A percentile compares a stretch with the other conserved stretches of the same genome.
Evolutionary conservation across 2,797 vertebrate species (phyloP).

Genomic region (Pseudotriccus pelzelni): DNA sequence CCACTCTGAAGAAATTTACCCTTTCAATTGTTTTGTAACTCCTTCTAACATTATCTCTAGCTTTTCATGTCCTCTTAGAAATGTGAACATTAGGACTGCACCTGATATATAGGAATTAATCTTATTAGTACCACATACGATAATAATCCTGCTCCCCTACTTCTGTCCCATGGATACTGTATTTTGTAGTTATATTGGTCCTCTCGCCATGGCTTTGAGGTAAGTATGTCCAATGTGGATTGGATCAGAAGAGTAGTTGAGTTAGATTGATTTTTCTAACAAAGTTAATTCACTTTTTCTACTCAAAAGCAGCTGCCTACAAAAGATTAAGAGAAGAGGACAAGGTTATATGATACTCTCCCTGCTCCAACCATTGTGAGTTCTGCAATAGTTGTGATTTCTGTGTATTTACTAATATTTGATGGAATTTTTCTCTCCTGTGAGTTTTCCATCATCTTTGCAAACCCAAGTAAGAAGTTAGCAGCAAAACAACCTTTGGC

Average conservation of each 20-base stretch:
- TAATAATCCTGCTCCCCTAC: background rate
- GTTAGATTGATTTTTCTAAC: background rate
- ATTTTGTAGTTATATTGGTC: background rate
- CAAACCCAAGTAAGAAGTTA: background rate
- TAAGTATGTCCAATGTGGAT: background rate
- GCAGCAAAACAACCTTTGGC: background rate
- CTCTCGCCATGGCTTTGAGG: background rate
- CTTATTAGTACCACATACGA: background rate
- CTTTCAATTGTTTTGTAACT: background rate
- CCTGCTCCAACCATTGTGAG: background rate
- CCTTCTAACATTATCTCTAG: background rate
- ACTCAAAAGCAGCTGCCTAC: background rate
- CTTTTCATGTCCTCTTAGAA: background rate
- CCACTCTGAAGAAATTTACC: background rate
- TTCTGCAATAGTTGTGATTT: slow-evolving; percentile 14
- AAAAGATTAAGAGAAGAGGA: background rate
- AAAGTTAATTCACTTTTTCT: background rate
- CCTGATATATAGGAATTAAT: background rate
- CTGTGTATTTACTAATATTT: slow-evolving; percentile 15
- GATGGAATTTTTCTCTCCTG: background rate
- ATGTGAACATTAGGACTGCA: background rate
- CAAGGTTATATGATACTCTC: background rate
- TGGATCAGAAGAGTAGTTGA: background rate
- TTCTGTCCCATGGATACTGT: background rate
- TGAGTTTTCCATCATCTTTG: background rate